Percentiles rank a stretch among this genome's conserved stretches.
phyloP scores from a whole-genome alignment of 1,140 invertebrate genomes.

The Polyergus mexicanus region DNA sequence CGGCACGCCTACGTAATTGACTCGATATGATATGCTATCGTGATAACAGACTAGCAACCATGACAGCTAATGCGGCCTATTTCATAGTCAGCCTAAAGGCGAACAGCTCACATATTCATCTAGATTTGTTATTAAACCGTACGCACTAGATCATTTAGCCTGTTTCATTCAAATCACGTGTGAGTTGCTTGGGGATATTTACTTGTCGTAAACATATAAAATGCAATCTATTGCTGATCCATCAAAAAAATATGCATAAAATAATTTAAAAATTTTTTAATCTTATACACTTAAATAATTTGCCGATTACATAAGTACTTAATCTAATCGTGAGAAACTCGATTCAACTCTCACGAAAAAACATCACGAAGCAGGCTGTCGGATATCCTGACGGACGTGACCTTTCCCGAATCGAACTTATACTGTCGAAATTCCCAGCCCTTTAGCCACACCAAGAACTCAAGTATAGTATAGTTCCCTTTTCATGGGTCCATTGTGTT shows the following conservation, averaged over 20 bases:
- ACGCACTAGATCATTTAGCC: constrained; percentile 32
- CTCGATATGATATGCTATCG: constrained; percentile 56
- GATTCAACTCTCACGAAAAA: constrained; percentile 69
- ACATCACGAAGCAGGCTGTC: constrained; percentile 66
- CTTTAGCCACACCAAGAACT: constrained; percentile 82
- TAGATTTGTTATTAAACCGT: constrained; percentile 34
- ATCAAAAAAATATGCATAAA: constrained; percentile 56
- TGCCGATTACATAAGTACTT: neutral
- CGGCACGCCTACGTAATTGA: constrained; percentile 73
- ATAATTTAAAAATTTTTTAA: neutral
- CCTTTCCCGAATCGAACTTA: constrained; percentile 76
- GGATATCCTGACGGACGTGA: constrained; percentile 72
- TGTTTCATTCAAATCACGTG: constrained; percentile 15
- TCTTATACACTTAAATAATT: neutral
- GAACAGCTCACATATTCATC: constrained; percentile 19
- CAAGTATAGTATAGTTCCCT: constrained; percentile 71
- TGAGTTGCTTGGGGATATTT: constrained; percentile 34
- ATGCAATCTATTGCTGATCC: neutral
- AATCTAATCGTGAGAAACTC: constrained; percentile 82
- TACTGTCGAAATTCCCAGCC: constrained; percentile 75
- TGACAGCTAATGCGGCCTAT: constrained; percentile 65
- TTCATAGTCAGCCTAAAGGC: constrained; percentile 61
- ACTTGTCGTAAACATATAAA: neutral
- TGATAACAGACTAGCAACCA: constrained; percentile 68
- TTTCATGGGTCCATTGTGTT: constrained; percentile 75